Conservation (phyloP, 2,888 invertebrate genomes). For the Limenitis camilla region DNA sequence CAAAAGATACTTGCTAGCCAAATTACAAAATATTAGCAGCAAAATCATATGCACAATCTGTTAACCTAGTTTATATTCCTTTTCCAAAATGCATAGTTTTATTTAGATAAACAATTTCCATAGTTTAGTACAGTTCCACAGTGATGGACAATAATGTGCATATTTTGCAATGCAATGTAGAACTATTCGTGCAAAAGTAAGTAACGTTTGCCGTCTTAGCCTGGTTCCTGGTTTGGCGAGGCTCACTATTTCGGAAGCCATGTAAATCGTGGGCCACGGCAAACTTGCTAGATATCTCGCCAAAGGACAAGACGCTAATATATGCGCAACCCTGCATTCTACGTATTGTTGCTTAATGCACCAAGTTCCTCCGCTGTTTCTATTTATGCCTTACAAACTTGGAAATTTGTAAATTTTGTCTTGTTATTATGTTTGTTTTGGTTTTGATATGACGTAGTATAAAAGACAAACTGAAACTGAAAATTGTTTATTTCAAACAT, state of each 20-base stretch:
- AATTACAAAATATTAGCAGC: neutral
- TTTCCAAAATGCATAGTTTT: neutral
- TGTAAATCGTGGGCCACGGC: conserved; percentile 64
- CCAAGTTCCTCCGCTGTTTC: conserved; percentile 55
- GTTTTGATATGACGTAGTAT: conserved; percentile 10
- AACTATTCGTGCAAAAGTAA: conserved; percentile 25
- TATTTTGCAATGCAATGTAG: conserved; percentile 20
- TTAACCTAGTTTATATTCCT: neutral
- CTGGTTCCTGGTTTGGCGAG: conserved; percentile 42
- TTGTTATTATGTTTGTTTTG: conserved; percentile 26
- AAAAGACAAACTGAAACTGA: neutral
- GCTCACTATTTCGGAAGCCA: conserved; percentile 65
- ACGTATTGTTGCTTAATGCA: conserved; percentile 67
- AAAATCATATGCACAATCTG: neutral
- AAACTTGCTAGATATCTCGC: conserved; percentile 67
- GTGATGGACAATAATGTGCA: conserved; percentile 21
- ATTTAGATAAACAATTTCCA: conserved; percentile 6
- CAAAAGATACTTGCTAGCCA: no score
- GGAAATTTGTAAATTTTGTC: conserved; percentile 36
- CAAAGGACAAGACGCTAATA: conserved; percentile 72
- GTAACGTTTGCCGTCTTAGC: conserved; percentile 21
- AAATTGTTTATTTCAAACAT: no score
- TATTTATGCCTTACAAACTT: conserved; percentile 50
- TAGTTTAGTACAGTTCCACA: conserved; percentile 15
- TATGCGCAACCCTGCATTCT: conserved; percentile 67